A percentile compares a stretch with the other conserved stretches of the same genome.
phyloP scores from a whole-genome alignment of 2,888 invertebrate species.

The Drosophila testacea region DNA sequence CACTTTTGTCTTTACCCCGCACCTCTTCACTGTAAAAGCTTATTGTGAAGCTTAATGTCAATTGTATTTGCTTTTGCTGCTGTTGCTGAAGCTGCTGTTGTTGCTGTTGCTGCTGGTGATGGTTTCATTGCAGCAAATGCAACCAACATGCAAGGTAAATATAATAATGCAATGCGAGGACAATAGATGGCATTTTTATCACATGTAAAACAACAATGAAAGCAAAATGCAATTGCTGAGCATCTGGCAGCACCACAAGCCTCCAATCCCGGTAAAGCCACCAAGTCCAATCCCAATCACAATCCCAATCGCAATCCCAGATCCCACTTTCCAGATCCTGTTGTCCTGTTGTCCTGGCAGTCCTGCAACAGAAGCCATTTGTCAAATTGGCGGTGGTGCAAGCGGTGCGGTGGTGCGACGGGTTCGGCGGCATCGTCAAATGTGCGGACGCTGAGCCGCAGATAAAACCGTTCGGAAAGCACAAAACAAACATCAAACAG shows the following conservation, averaged over 20 bases:
- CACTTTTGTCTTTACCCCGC: neutral
- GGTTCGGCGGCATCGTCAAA: conserved; percentile 48
- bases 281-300: conserved; percentile 67
- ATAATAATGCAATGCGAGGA: conserved; percentile 55
- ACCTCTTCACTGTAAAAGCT: neutral
- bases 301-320: conserved; percentile 62
- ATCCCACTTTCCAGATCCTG: conserved; percentile 49
- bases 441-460: conserved; percentile 79
- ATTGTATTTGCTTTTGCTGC: conserved; percentile 22
- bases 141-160: conserved; percentile 47
- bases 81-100: conserved; percentile 22
- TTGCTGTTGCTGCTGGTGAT: conserved; percentile 35
- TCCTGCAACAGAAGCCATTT: conserved; percentile 82
- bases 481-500: conserved; percentile 82
- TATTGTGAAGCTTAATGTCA: conserved; percentile 54
- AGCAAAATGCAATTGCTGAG: conserved; percentile 60
- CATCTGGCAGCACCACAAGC: conserved; percentile 65
- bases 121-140: conserved; percentile 46
- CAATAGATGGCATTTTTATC: conserved; percentile 80
- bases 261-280: conserved; percentile 64
- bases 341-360: conserved; percentile 47
- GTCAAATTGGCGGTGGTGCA: conserved; percentile 68
- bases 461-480: conserved; percentile 81
- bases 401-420: conserved; percentile 20
- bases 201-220: conserved; percentile 75